phyloP scores from a whole-genome alignment of 1,140 invertebrate species.

The Oryzaephilus surinamensis region DNA sequence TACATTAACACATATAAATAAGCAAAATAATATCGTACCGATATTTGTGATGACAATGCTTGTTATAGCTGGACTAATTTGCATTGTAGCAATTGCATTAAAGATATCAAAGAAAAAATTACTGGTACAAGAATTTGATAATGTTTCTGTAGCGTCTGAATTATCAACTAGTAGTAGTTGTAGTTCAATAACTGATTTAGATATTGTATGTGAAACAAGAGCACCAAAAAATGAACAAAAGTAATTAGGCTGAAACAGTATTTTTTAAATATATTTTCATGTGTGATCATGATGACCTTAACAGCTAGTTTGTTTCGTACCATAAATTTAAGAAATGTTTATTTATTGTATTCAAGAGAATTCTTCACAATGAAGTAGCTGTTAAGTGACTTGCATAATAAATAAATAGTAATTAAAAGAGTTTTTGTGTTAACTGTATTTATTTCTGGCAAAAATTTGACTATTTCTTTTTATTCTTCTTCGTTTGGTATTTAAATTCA shows the following conservation, averaged over 20 bases:
- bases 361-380: too few relatives aligned
- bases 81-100: constrained; percentile 22
- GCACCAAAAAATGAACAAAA: too few relatives aligned
- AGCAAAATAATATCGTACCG: constrained; percentile 26
- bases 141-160: constrained; percentile 28
- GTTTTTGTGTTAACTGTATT: too few relatives aligned
- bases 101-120: constrained; percentile 20
- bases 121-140: constrained; percentile 20
- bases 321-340: too few relatives aligned
- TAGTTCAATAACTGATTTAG: constrained; percentile 22
- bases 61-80: constrained; percentile 27
- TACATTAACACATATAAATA: constrained; percentile 8
- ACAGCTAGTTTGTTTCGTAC: too few relatives aligned
- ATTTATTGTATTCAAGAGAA: too few relatives aligned
- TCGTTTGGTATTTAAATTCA: background rate
- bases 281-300: too few relatives aligned
- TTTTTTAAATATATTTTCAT: too few relatives aligned
- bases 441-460: background rate
- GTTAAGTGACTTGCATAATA: too few relatives aligned
- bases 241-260: too few relatives aligned
- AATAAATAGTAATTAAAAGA: too few relatives aligned
- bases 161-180: constrained; percentile 29
- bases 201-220: too few relatives aligned
- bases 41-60: constrained; percentile 28
- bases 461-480: background rate